A percentile compares a stretch with the other conserved stretches of the same genome.
phyloP scores from a whole-genome alignment of 2,888 invertebrate genomes.

The Seira sanloemensis region DNA sequence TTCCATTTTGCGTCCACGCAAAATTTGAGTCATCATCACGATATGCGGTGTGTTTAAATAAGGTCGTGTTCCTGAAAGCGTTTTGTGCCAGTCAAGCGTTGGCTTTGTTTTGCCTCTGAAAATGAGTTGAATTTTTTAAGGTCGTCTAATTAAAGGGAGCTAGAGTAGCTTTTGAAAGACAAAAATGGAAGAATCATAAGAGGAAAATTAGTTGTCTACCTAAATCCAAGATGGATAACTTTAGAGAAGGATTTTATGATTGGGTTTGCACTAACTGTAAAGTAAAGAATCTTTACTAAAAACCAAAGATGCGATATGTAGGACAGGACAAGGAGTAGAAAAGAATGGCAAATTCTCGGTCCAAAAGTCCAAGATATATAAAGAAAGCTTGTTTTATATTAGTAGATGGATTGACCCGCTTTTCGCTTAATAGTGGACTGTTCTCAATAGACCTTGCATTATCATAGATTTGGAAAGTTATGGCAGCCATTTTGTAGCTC shows the following conservation, averaged over 20 bases:
- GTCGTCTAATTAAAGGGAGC: conserved; percentile 19
- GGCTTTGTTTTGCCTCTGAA: conserved; percentile 16
- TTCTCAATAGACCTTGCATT: conserved; percentile 9
- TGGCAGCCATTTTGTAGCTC: not conserved
- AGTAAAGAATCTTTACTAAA: too few relatives aligned
- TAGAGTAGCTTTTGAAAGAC: not conserved
- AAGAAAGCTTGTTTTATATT: not conserved
- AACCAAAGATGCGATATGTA: not conserved
- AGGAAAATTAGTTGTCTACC: not conserved
- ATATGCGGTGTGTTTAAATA: conserved; percentile 8
- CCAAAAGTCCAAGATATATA: not conserved
- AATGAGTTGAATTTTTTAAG: conserved; percentile 26
- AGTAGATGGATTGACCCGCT: conserved; percentile 13
- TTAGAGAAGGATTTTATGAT: not conserved
- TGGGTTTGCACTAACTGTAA: not conserved
- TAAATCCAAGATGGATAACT: not conserved
- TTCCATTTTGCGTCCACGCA: conserved; percentile 5
- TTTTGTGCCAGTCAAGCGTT: not conserved
- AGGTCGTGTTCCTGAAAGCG: not conserved
- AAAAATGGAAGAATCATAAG: not conserved
- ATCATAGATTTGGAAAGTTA: not conserved
- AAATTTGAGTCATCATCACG: conserved; percentile 1
- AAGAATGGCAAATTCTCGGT: conserved; percentile 1
- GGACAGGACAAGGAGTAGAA: not conserved
- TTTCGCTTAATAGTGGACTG: not conserved